Base-by-base conservation (phyloP, 2,113 vertebrate species). In the Butorides virescens region DNA sequence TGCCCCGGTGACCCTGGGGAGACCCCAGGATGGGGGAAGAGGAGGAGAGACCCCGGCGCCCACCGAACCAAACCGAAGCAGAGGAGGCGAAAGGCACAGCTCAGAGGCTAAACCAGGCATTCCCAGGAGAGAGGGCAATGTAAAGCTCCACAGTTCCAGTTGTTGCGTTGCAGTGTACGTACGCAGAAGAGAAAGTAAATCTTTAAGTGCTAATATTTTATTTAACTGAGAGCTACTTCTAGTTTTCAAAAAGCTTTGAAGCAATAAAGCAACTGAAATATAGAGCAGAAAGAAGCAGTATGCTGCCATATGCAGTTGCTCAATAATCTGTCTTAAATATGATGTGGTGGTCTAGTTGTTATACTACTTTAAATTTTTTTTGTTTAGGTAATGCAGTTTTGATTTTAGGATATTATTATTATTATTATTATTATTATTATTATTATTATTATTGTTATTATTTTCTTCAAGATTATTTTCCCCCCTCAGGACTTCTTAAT, bases 21-120 rank as follows among this genome's bases (percentile, higher is more conserved):
- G 67, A 44, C 42, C 42, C 42, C 42, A 44, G 42, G 42, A 15
- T 44, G 42, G 15, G 44, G 8, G 39, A 53, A 62, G 16, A 11
- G 56, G 29, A 36, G 17, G 17, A 46, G 50, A 63, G 93, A 32
- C 2, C 29, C 27, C 0, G 0, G 18, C 36, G 87, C 50, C 8
- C 21, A 7, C 22, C 13, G 34, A 90, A n/a, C 22, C 13, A 30
- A 90, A n/a, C 15, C 2, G 5, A 49, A 52, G 47, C 67, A 46
- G 42, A 26, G 52, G 23, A 61, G 61, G 18, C 0, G 1, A 59
- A 71, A 80, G 25, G 11, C 72, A 62, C 1, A 0, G n/a, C 49
- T 77, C 20, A 7, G 61, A 55, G 30, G 13, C 42, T 55, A 25
- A 67, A 89, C 32, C 5, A 18, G 36, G 23, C 52, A 49, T 68